Evolutionary conservation across 2,797 vertebrate species (phyloP).

Genomic region (Anguilla obscura): DNA sequence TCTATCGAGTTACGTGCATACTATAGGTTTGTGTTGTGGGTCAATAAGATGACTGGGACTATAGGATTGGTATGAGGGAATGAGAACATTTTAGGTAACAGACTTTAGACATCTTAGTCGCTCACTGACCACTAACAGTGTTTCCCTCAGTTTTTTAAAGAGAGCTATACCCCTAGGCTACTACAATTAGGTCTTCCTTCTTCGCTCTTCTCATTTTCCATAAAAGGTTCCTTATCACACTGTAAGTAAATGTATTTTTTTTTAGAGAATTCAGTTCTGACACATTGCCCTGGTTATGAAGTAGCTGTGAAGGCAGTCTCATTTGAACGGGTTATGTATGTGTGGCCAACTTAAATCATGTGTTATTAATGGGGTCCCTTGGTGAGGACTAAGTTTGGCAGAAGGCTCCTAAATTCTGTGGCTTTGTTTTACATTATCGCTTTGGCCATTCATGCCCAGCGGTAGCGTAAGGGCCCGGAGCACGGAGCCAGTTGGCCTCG

Average conservation of each 20-base stretch:
- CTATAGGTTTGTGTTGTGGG: no score
- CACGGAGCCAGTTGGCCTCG: not conserved
- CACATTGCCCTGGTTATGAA: not conserved
- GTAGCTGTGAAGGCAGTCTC: not conserved
- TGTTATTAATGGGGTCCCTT: not conserved
- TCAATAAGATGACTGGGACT: no score
- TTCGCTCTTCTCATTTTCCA: not conserved
- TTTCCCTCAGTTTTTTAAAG: not conserved
- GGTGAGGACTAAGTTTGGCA: not conserved
- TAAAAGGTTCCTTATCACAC: not conserved
- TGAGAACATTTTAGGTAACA: not conserved
- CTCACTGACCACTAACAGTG: not conserved
- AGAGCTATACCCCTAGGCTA: no score
- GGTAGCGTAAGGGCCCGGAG: not conserved
- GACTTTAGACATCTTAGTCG: not conserved
- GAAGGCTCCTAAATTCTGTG: not conserved
- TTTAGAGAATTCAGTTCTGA: not conserved
- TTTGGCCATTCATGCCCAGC: not conserved
- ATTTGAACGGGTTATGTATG: not conserved
- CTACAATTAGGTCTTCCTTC: no score
- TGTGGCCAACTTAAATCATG: not conserved
- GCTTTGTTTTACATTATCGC: not conserved
- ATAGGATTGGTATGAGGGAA: not conserved
- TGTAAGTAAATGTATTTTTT: not conserved
- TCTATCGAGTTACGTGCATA: not conserved